These are phyloP conservation scores for Aldrovandia affinis DNA, from an alignment of 2,797 vertebrate species.

Conservation along the genomic window DNA sequence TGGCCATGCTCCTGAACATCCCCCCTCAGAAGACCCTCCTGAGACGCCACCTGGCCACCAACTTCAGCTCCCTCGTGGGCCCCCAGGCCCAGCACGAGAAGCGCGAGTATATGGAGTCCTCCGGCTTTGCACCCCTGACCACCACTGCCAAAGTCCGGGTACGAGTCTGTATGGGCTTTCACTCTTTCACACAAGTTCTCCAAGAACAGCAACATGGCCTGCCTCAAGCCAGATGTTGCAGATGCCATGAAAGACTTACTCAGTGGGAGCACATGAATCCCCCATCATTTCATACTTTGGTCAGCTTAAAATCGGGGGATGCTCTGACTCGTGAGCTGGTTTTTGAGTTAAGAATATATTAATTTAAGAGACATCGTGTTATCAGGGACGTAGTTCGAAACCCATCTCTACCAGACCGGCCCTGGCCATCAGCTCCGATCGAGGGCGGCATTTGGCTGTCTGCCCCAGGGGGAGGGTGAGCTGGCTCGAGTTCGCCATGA, in stretches of 20 bases:
- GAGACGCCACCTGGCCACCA: slow-evolving; percentile 89
- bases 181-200: background rate
- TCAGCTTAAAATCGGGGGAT: background rate
- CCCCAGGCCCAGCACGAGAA: slow-evolving; percentile 89
- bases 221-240: too few relatives aligned
- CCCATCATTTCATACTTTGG: too few relatives aligned
- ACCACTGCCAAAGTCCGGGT: slow-evolving; percentile 96
- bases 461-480: too few relatives aligned
- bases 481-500: too few relatives aligned
- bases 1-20: slow-evolving; percentile 96
- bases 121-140: slow-evolving; percentile 81
- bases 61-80: slow-evolving; percentile 87
- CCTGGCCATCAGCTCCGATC: too few relatives aligned
- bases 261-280: background rate
- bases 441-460: too few relatives aligned
- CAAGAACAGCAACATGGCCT: too few relatives aligned
- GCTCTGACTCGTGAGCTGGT: background rate
- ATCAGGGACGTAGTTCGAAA: too few relatives aligned
- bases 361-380: too few relatives aligned
- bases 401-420: too few relatives aligned
- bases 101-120: slow-evolving; percentile 82
- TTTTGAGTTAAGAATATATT: background rate
- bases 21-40: slow-evolving; percentile 93
- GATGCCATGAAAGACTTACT: background rate
- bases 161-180: slow-evolving; percentile 40